Percentiles rank a stretch among this genome's conserved stretches.
phyloP scores from a whole-genome alignment of 2,113 vertebrate genomes.

The Morone chrysops region DNA sequence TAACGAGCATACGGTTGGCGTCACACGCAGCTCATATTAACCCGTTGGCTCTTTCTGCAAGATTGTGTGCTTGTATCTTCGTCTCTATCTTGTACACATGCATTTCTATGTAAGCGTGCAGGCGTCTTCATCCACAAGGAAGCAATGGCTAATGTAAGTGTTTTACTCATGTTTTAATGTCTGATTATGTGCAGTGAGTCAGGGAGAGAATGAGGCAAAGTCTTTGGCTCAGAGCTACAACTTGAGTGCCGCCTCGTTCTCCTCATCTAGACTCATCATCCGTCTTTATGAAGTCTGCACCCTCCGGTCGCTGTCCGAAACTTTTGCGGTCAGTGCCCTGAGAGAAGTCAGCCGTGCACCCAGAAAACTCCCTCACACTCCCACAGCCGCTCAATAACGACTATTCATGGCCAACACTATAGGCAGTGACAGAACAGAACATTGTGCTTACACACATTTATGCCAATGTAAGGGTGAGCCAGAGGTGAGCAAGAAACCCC shows the following conservation, averaged over 20 bases:
- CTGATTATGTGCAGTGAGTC: conserved; percentile 78
- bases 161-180: conserved; percentile 78
- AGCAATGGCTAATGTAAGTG: conserved; percentile 56
- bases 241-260: conserved; percentile 44
- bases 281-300: conserved; percentile 67
- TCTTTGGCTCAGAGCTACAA: conserved; percentile 71
- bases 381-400: conserved; percentile 70
- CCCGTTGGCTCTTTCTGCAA: conserved; percentile 70
- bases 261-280: conserved; percentile 68
- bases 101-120: conserved; percentile 1
- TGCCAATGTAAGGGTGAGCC: conserved; percentile 61
- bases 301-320: conserved; percentile 58
- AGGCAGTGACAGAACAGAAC: conserved; percentile 70
- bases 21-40: conserved; percentile 79
- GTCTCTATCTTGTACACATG: conserved; percentile 31
- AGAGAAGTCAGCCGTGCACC: conserved; percentile 67
- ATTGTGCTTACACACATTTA: conserved; percentile 68
- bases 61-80: conserved; percentile 48
- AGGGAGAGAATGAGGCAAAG: conserved; percentile 64
- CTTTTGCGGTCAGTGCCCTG: conserved; percentile 52
- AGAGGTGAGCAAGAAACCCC: conserved; percentile 70
- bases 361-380: conserved; percentile 61
- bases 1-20: conserved; percentile 81
- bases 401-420: conserved; percentile 65
- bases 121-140: conserved; percentile 28